Conservation (phyloP, 2,113 vertebrate genomes). For the Alouatta palliata region DNA sequence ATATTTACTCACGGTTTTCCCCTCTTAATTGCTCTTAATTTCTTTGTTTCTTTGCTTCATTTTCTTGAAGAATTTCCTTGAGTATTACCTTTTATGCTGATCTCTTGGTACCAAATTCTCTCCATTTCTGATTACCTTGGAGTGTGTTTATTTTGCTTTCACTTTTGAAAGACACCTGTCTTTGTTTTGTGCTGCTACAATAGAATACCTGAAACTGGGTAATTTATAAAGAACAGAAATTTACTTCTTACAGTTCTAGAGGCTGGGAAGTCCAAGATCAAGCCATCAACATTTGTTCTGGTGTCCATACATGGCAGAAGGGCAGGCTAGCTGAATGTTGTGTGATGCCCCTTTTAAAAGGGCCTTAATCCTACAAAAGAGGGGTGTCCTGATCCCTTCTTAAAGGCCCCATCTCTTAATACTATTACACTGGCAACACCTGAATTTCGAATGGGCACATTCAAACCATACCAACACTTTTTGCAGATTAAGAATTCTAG, state of each 20-base stretch:
- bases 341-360: not conserved
- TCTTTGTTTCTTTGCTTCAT: not conserved
- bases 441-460: not conserved
- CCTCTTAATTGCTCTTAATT: not conserved
- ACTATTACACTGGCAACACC: not conserved
- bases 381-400: not conserved
- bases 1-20: not conserved
- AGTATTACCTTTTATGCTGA: not conserved
- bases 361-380: not conserved
- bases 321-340: not conserved
- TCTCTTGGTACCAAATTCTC: not conserved
- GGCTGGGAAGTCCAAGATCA: not conserved
- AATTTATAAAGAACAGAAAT: not conserved
- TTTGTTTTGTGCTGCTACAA: not conserved
- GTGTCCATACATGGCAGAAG: not conserved
- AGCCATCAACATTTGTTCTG: not conserved
- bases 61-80: not conserved
- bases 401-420: not conserved
- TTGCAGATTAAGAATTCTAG: not conserved
- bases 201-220: not conserved
- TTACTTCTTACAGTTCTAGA: not conserved
- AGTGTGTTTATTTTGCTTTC: not conserved
- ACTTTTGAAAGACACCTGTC: not conserved
- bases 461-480: not conserved
- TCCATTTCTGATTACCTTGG: not conserved